A percentile compares a stretch with the other conserved stretches of the same genome.
Conservation (phyloP, 1,140 invertebrate genomes). For the Trigoniulus corallinus region DNA sequence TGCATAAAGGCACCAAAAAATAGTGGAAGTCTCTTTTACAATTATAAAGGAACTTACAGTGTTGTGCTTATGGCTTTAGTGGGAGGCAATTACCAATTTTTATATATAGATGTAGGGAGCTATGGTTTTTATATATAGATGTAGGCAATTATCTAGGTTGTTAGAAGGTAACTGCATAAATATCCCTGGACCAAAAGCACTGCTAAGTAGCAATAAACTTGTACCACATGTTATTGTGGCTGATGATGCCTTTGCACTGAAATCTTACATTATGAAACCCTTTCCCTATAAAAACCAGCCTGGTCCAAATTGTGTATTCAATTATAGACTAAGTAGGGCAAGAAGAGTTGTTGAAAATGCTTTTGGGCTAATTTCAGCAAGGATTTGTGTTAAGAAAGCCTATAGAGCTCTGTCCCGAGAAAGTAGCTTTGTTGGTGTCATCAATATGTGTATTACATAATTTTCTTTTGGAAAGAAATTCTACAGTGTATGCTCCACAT, state of each 20-base stretch:
- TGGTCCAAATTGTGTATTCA: constrained; percentile 19
- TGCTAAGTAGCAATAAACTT: not conserved
- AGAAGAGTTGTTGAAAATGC: constrained; percentile 18
- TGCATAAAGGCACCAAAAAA: constrained; percentile 14
- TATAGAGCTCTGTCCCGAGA: constrained; percentile 7
- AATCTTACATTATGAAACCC: constrained; percentile 25
- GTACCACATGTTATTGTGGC: constrained; percentile 20
- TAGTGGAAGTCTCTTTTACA: constrained; percentile 18
- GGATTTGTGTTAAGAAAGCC: constrained; percentile 11
- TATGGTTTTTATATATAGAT: constrained; percentile 18
- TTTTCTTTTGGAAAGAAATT: too few species aligned
- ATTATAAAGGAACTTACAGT: constrained; percentile 23
- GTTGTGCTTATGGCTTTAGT: constrained; percentile 21
- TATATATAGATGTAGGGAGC: constrained; percentile 19
- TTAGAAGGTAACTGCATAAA: not conserved
- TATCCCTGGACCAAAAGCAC: not conserved
- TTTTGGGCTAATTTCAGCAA: constrained; percentile 17
- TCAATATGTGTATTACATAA: constrained; percentile 10
- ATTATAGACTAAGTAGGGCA: constrained; percentile 17
- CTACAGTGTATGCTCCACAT: too few species aligned
- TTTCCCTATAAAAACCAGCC: constrained; percentile 21
- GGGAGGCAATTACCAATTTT: constrained; percentile 20
- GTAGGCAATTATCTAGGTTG: not conserved
- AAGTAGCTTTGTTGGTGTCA: constrained; percentile 4
- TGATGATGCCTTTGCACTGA: constrained; percentile 31